Evolutionary conservation across 30 jellyfish, hydroid and myxozoan genomes (phyloP), one percentile per base, ranked within the genome.

Genomic region (Turritopsis dohrnii): DNA sequence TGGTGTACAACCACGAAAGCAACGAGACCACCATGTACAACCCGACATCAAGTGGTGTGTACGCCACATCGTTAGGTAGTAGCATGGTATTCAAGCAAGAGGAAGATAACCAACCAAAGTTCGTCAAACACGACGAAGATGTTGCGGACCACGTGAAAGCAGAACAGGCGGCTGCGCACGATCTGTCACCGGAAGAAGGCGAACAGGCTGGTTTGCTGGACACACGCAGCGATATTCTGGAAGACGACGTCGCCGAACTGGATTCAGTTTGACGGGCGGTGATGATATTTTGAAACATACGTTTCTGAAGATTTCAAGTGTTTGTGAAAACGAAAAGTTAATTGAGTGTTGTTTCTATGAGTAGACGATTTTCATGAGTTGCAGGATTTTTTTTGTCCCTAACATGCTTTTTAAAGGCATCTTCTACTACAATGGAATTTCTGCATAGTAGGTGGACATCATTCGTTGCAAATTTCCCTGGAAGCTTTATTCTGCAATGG

Each of bases 41-140:
- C 1, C 29, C 29, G 54, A 69, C 75, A 66, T 23, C 26, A 21
- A 82, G 29, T 54, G 85, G 25, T 26, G 89, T 65, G 26, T 82
- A 82, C 31, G 54, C 65, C 24, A 82, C 73, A 27, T 52, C 87
- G 53, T 85, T 82, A 0, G 89, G 53, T 23, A n/a, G 60, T n/a
- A 25, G 31, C 21, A 82, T 82, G 85, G 86, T 66, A 21, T 82
- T 82, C 41, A 82, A 82, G 66, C 85, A 71, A 71, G 89, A 82
- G 25, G 83, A 71, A 20, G 76, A 21, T 0, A 71, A 26, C 20
- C 86, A 72, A 24, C 60, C 60, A 41, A 16, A 74, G 26, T 26
- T 29, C 83, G 65, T 74, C 71, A 74, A 74, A 74, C 83, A 74
- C 83, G n/a, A n/a, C n/a, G 83, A 74, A 74, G 83, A 74, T n/a